Evolutionary conservation across 2,888 invertebrate genomes (phyloP), one percentile per base, ranked within the genome.

Genomic region (Allolobophora icterica): DNA sequence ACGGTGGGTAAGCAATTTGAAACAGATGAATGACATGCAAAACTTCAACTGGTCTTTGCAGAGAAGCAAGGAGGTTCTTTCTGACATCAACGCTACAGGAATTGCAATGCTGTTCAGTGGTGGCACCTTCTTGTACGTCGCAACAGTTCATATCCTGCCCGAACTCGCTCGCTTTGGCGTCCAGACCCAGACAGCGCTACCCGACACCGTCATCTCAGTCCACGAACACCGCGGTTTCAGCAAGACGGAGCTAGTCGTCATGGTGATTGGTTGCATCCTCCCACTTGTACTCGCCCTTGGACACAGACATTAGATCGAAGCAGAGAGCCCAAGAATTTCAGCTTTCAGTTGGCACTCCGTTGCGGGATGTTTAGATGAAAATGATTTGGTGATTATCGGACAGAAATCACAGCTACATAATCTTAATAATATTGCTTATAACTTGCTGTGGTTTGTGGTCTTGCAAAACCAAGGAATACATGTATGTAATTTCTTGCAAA

Each of bases 31-130:
- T 71, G n/a, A n/a, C n/a, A n/a, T 71, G 71, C 8, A 30, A n/a
- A 17, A 30, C 71, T 71, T 71, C n/a, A 8, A 5, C n/a, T 71
- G 15, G 71, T 71, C 30, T 83, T 83, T 96, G 42, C 97, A 98
- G 96, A 97, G 98, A 95, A 98, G 98, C 94, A 98, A 98, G 94
- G 98, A 98, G 95, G 97, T 97, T 0, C 95, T 99, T 8, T 97
- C 97, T 93, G 97, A 97, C 19, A 96, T 98, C 90, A 98, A 98
- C 94, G 98, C 98, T 3, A 99, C 99, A 42, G 99, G 98, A 95
- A 97, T 99, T 92, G 98, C 99, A 0, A 99, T 99, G 99, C 96
- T 99, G 71, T 99, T 99, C 96, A 99, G 99, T 89, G 99, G 99
- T 0, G 99, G 99, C 0, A 99, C 99, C 30, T 99, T 99, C 96